These are phyloP conservation scores for Halichoerus grypus DNA, from an alignment of 2,113 vertebrate genomes.

Conservation along the genomic window DNA sequence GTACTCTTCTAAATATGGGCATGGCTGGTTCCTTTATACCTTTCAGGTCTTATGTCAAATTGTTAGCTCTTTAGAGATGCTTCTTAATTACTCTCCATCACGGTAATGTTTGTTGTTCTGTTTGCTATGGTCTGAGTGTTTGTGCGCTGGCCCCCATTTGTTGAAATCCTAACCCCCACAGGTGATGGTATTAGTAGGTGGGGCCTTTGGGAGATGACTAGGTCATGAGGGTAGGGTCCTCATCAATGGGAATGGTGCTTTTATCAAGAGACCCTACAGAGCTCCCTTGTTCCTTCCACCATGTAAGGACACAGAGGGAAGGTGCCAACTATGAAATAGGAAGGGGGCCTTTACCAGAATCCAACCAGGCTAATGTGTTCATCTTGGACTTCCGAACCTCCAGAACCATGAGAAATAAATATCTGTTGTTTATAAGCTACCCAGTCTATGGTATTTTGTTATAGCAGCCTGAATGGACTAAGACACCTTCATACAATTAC, in stretches of 20 bases:
- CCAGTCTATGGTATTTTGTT: neutral
- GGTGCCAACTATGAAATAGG: neutral
- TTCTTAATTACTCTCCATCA: neutral
- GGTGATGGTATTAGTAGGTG: neutral
- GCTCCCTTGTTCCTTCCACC: neutral
- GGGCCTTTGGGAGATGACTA: neutral
- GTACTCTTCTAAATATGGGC: neutral
- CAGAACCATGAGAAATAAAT: neutral
- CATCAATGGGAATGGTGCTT: rapidly evolving
- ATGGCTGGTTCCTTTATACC: neutral
- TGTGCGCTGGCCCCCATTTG: neutral
- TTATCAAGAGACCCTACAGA: neutral
- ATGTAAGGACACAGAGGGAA: neutral
- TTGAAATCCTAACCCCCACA: neutral
- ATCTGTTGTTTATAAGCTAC: neutral
- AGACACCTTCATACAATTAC: neutral
- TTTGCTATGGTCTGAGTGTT: neutral
- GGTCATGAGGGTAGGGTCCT: neutral
- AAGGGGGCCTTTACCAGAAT: neutral
- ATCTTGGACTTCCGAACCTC: neutral
- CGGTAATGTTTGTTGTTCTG: neutral
- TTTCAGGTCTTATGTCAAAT: neutral
- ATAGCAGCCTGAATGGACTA: neutral
- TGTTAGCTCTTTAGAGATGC: neutral
- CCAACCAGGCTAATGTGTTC: neutral